These are phyloP conservation scores for Drosophila anceps DNA, from an alignment of 2,888 invertebrate species.

Conservation along the genomic window DNA sequence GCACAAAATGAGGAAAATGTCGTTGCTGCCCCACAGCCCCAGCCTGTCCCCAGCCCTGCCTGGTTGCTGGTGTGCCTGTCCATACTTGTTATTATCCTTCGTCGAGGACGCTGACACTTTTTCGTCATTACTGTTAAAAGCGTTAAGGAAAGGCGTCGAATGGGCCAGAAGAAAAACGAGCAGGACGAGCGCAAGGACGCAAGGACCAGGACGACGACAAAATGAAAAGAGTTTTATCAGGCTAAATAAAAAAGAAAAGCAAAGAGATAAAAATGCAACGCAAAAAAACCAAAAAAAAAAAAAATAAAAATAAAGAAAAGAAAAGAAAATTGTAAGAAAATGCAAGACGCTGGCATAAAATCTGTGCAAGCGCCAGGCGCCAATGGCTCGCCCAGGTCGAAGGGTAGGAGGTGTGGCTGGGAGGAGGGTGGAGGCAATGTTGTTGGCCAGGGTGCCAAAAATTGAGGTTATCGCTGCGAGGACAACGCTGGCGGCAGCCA, in stretches of 20 bases:
- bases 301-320: slow-evolving; percentile 11
- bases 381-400: slow-evolving; percentile 31
- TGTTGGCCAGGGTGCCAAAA: slow-evolving; percentile 81
- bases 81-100: slow-evolving; percentile 82
- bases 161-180: slow-evolving; percentile 35
- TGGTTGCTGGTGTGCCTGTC: slow-evolving; percentile 63
- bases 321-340: slow-evolving; percentile 41
- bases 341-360: slow-evolving; percentile 74
- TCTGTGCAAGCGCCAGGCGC: slow-evolving; percentile 63
- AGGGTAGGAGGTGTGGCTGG: not conserved
- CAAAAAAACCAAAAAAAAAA: slow-evolving; percentile 20
- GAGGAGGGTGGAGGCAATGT: slow-evolving; percentile 25
- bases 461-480: slow-evolving; percentile 78
- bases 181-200: slow-evolving; percentile 42
- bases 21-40: slow-evolving; percentile 23
- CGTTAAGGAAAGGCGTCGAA: slow-evolving; percentile 61
- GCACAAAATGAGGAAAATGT: slow-evolving; percentile 51
- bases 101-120: slow-evolving; percentile 83
- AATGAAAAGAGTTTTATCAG: slow-evolving; percentile 77
- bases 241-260: slow-evolving; percentile 40
- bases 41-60: not conserved
- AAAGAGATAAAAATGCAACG: slow-evolving; percentile 7
- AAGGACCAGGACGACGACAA: slow-evolving; percentile 48
- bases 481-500: slow-evolving; percentile 22
- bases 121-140: slow-evolving; percentile 83